Conservation (phyloP, 1,140 invertebrate species). For the Caenorhabditis briggsae region DNA sequence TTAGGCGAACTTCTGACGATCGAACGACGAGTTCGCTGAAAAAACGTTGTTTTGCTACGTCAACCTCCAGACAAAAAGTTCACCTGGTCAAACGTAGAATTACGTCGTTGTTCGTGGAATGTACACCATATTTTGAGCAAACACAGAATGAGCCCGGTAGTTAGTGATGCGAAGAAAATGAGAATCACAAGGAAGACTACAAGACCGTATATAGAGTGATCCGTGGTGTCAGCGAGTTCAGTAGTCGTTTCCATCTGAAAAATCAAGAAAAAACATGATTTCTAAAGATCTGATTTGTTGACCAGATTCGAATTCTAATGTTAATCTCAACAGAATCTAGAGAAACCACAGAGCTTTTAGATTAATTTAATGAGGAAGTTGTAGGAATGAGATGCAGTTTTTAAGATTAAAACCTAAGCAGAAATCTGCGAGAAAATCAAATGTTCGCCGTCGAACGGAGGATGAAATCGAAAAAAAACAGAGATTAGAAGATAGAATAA, state of each 20-base stretch:
- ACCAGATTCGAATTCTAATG: not conserved
- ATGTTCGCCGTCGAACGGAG: not conserved
- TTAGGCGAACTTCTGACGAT: conserved; percentile 41
- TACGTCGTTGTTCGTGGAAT: conserved; percentile 44
- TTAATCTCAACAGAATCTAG: not conserved
- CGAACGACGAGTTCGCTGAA: conserved; percentile 27
- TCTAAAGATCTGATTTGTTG: not conserved
- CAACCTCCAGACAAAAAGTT: not conserved
- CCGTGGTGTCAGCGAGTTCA: conserved; percentile 27
- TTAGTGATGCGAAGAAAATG: conserved; percentile 39
- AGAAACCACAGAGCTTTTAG: not conserved
- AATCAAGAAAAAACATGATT: not conserved
- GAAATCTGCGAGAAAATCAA: not conserved
- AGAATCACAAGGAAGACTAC: conserved; percentile 38
- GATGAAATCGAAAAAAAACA: not conserved
- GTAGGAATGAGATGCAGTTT: not conserved
- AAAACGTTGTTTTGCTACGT: not conserved
- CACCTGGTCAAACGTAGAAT: conserved; percentile 34
- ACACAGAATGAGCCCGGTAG: conserved; percentile 40
- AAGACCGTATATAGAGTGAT: conserved; percentile 38
- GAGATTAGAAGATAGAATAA: too few species aligned
- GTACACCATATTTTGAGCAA: conserved; percentile 50
- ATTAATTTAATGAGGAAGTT: conserved; percentile 12
- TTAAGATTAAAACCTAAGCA: not conserved
- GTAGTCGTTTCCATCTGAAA: conserved; percentile 46